Base-by-base conservation (phyloP, 2,888 invertebrate genomes). In the Salpingus planirostris region DNA sequence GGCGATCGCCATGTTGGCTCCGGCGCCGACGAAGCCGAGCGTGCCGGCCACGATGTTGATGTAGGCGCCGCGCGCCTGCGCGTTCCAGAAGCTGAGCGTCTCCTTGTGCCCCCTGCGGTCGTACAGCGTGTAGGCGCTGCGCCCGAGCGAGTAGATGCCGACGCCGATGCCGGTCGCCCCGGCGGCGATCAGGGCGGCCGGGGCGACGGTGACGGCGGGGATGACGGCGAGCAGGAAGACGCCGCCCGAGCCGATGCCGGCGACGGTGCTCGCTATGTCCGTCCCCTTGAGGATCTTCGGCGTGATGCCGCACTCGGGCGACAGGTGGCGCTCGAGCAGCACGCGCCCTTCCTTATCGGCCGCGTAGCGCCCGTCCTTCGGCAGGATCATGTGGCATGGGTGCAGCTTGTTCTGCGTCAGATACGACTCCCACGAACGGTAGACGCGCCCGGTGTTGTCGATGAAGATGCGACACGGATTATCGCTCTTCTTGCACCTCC, bases 21-120 rank as follows among this genome's bases (percentile, higher is more conserved):
- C 73, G 3, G 70, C 70, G 1, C 73, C 71, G 0, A 68, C 67
- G 3, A 75, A 60, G 0, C 74, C 73, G 1, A 73, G 64, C 24
- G 69, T 63, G 0, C 73, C 73, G 2, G 73, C 73, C 0, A 70
- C 66, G 23, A 76, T 71, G 53, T 73, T 74, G 14, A 76, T 46
- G 65, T 75, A 75, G 30, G 73, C 73, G 26, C 70, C 70, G n/a
- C 75, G 65, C 0, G 75, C 73, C 35, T 74, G 74, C 0, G 70
- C 52, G 47, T 74, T 68, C 13, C 58, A 59, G 1, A 72, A 65
- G 42, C 69, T 70, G 29, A 74, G 63, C 10, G 53, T 64, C 70
- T 74, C 70, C 46, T 68, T 67, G 56, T 74, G 73, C 11, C 47
- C 49, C 12, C 48, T 62, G 31, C 73, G 62, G 50, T 74, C 74